Evolutionary conservation across 2,888 invertebrate species (phyloP).

Genomic region (Plagodis pulveraria): DNA sequence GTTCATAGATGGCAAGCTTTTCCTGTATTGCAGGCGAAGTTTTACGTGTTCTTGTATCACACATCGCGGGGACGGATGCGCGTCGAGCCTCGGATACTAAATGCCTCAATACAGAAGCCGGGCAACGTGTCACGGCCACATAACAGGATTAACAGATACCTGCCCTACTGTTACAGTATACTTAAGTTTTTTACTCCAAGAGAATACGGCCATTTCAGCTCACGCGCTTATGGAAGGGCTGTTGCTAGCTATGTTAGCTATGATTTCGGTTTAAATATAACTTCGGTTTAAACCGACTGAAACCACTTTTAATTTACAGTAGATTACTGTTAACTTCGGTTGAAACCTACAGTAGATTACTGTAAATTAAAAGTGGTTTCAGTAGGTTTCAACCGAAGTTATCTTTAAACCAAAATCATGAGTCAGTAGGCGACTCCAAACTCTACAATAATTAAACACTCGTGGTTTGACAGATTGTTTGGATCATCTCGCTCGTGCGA

Average conservation of each 20-base stretch:
- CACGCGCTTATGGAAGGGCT: background rate
- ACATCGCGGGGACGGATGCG: constrained; percentile 75
- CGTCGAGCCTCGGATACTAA: constrained; percentile 60
- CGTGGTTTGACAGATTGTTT: too few relatives aligned
- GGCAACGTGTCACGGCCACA: constrained; percentile 82
- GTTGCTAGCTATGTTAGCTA: constrained; percentile 11
- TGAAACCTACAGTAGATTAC: too few relatives aligned
- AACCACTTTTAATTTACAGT: background rate
- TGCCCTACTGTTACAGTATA: constrained; percentile 62
- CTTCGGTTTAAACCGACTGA: background rate
- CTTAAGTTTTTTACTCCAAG: constrained; percentile 18
- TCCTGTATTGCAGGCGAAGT: constrained; percentile 78
- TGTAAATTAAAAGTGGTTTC: too few relatives aligned
- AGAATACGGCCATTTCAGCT: constrained; percentile 1
- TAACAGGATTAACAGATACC: constrained; percentile 77
- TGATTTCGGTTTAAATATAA: background rate
- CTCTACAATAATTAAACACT: too few relatives aligned
- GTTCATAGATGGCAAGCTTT: constrained; percentile 82
- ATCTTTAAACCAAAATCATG: too few relatives aligned
- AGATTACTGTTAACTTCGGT: too few relatives aligned
- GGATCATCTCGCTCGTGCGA: too few relatives aligned
- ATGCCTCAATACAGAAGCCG: constrained; percentile 75
- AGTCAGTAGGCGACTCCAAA: too few relatives aligned
- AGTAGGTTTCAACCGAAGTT: too few relatives aligned
- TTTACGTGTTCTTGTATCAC: constrained; percentile 73